phyloP scores from a whole-genome alignment of 2,797 vertebrate genomes.

The Danio tinwini region DNA sequence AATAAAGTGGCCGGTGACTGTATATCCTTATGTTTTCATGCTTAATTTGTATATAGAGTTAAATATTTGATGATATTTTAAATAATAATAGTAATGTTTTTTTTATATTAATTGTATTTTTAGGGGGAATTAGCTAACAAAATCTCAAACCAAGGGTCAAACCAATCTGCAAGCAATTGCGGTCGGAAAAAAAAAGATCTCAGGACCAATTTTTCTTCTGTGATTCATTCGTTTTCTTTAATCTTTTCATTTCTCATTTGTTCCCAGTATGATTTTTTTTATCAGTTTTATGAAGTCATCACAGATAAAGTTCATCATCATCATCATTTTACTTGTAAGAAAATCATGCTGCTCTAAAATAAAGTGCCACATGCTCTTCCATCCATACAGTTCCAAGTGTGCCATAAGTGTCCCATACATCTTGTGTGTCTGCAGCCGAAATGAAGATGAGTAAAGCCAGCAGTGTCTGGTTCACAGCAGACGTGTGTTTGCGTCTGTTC shows the following conservation, averaged over 20 bases:
- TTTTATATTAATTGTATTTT: too few relatives aligned
- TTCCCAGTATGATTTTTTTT: too few relatives aligned
- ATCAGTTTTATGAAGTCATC: not conserved
- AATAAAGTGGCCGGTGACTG: too few relatives aligned
- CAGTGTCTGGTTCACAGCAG: not conserved
- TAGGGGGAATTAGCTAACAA: too few relatives aligned
- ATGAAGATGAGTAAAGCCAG: slow-evolving; percentile 25
- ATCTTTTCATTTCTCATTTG: not conserved
- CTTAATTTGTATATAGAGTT: too few relatives aligned
- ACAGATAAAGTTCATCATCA: not conserved
- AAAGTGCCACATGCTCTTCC: not conserved
- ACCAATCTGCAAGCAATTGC: not conserved
- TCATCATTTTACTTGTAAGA: not conserved
- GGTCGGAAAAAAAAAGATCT: not conserved
- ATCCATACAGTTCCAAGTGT: not conserved
- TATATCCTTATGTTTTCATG: too few relatives aligned
- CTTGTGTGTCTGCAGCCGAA: not conserved
- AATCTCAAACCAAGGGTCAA: too few relatives aligned
- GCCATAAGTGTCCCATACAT: not conserved
- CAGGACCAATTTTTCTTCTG: not conserved
- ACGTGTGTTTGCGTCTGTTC: slow-evolving; percentile 59
- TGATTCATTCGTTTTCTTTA: not conserved
- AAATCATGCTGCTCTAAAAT: not conserved
- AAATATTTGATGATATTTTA: too few relatives aligned
- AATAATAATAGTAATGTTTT: too few relatives aligned